These are phyloP conservation scores for Aleiodes alternator DNA, from an alignment of 2,888 invertebrate species.

Conservation along the genomic window DNA sequence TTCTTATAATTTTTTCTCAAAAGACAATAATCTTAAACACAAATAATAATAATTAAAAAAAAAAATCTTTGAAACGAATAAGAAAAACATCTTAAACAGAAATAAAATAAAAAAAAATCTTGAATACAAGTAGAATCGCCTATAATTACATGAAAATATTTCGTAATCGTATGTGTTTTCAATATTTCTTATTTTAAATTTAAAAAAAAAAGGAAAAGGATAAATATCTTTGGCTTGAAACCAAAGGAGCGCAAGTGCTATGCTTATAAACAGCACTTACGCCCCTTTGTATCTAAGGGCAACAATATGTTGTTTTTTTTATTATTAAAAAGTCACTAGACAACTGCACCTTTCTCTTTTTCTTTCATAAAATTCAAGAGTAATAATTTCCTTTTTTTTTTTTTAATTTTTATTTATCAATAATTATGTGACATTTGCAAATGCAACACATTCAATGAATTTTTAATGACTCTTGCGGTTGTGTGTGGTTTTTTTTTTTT, in stretches of 20 bases:
- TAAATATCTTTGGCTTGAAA: not conserved
- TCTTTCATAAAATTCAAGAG: slow-evolving; percentile 18
- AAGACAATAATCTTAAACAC: too few relatives aligned
- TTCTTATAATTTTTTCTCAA: too few relatives aligned
- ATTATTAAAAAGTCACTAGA: slow-evolving; percentile 8
- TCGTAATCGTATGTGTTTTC: slow-evolving; percentile 26
- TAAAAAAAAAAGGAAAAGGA: not conserved
- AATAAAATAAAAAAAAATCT: not conserved
- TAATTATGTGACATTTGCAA: not conserved
- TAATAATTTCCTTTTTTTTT: not conserved
- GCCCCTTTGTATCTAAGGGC: too few relatives aligned
- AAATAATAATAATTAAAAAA: too few relatives aligned
- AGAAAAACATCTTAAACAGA: too few relatives aligned
- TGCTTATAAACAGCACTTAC: too few relatives aligned
- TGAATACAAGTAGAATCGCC: slow-evolving; percentile 22
- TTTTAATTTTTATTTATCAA: not conserved
- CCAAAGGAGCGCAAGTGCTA: too few relatives aligned
- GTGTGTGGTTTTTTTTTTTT: too few relatives aligned
- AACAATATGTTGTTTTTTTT: not conserved
- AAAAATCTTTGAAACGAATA: too few relatives aligned
- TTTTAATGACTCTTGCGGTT: not conserved
- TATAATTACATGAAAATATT: slow-evolving; percentile 25
- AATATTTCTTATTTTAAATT: too few relatives aligned
- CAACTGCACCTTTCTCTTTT: slow-evolving; percentile 38
- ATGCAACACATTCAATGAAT: slow-evolving; percentile 7